Base-by-base conservation (phyloP, 2,888 invertebrate genomes). In the Drosophila hawaiiensis region DNA sequence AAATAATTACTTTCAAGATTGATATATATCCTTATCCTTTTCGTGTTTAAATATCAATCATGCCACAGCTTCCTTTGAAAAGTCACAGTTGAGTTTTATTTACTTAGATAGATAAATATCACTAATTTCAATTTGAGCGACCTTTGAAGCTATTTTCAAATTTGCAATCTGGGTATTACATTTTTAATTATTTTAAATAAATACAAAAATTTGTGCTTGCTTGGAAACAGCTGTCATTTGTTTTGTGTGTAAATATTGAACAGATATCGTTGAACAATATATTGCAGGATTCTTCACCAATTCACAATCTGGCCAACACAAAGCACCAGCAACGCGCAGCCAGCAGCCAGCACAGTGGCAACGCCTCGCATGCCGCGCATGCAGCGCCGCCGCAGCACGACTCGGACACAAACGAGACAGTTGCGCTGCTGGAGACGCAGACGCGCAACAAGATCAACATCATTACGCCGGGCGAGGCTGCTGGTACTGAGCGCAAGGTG, bases 291-390 rank as follows among this genome's bases (percentile, higher is more conserved):
- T 93, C 93, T 78, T 93, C 93, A 75, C 93, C 93, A 84, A 90
- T 92, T 64, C 93, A 93, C 93, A 93, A 93, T 90, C 93, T 93
- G 93, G 93, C 93, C 88, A 92, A 92, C 80, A 89, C 91, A 89
- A 92, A 92, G 92, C 92, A 92, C 74, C 91, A 87, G 66, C 87
- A 84, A 80, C 88, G 90, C 84, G 80, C 56, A 56, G 39, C 85
- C 80, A 83, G 87, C 79, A 91, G 91, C 80, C 90, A 89, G 72
- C 89, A 83, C 52, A 87, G 87, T 80, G 71, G 72, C 80, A 79
- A 66, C 75, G 80, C 73, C 80, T 72, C 79, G 69, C 78, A 74
- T 70, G 85, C 78, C 80, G 71, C 83, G 73, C 73, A 74, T 74
- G 90, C 78, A 78, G 77, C 83, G 28, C 56, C 56, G 73, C 81